Evolutionary conservation across 2,113 vertebrate species (phyloP), one percentile per base, ranked within the genome.

Genomic region (Phalacrocorax aristotelis): DNA sequence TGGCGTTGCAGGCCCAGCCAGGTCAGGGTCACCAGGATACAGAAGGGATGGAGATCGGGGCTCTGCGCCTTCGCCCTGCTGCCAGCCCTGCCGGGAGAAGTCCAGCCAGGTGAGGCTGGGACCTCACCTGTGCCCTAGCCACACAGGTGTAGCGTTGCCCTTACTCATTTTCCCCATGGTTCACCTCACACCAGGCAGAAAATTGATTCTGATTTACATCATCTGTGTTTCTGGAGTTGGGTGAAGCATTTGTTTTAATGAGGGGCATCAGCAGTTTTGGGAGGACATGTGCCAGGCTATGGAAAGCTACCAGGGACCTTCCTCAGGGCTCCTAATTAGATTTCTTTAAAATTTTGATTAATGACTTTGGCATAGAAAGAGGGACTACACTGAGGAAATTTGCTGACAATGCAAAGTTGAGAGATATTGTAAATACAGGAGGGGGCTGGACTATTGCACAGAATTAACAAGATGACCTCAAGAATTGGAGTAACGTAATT

Each of bases 401-500:
- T 55, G 80, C 49, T 68, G 76, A 70, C 10, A 5, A 2, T 4
- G 44, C 8, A 2, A 49, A 79, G 27, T 2, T 32, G 20, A 38
- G 75, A 38, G 83, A 16, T 2, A 21, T 2, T 18, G 34, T 44
- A 52, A 32, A 9, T 6, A 4, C 9, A 11, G 68, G 20, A 66
- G 18, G 12, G 75, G n/a, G 26, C 42, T 44, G 85, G 64, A 26
- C 13, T 32, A 8, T 2, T 2, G 23, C 17, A 8, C 34, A 3
- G 57, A 10, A 7, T 12, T 12, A 55, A 30, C 62, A 2, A n/a
- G 40, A 15, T 13, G 89, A 52, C 54, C 70, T 48, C 26, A 27
- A 49, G n/a, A 48, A 15, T 36, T 15, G 29, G 7, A 34, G 57
- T 7, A 25, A 58, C 3, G 0, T 2, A 6, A 27, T 0, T 21